Evolutionary conservation across 2,797 vertebrate genomes (phyloP), one percentile per base, ranked within the genome.

Genomic region (Myoxocephalus aenaeus): DNA sequence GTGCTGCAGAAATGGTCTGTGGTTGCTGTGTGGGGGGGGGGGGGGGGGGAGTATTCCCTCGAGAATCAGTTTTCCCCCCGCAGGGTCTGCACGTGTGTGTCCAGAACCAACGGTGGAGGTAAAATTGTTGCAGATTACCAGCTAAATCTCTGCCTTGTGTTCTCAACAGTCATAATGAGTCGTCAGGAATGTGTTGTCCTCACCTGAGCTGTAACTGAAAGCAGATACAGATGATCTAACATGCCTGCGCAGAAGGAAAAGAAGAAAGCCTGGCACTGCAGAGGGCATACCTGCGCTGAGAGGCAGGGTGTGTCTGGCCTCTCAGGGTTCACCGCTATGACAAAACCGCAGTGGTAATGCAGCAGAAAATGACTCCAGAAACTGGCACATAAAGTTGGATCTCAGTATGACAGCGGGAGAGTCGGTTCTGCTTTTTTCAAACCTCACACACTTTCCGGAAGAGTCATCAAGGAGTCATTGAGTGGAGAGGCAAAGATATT

Each of bases 121-220:
- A 75, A 79, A 90, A 77, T 73, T 3, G 65, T 75, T 72, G 79
- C 83, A 77, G 70, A 87, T 90, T 89, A 82, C 67, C 56, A 51
- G 42, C 81, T 83, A 80, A 92, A 87, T 87, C 13, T 27, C 84
- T 73, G 77, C 83, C 85, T 87, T 79, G 83, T 89, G 78, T 87
- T 89, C 67, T 86, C 59, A 44, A 70, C 69, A 59, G 81, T 85
- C 70, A 57, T 86, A 80, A 91, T 87, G 89, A 88, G 72, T 73
- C 67, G 69, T 74, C 59, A 81, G 84, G 90, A 93, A 93, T 94
- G 91, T 50, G 62, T 64, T 86, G 79, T 85, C 81, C 77, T 90
- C 91, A 92, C 90, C 84, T 83, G 78, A 82, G 84, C 80, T 69
- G 81, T 89, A 85, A 92, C 80, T 61, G 83, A 89, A 86, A 89